These are phyloP conservation scores for Nibea coibor DNA, from an alignment of 2,113 vertebrate genomes.

Conservation along the genomic window DNA sequence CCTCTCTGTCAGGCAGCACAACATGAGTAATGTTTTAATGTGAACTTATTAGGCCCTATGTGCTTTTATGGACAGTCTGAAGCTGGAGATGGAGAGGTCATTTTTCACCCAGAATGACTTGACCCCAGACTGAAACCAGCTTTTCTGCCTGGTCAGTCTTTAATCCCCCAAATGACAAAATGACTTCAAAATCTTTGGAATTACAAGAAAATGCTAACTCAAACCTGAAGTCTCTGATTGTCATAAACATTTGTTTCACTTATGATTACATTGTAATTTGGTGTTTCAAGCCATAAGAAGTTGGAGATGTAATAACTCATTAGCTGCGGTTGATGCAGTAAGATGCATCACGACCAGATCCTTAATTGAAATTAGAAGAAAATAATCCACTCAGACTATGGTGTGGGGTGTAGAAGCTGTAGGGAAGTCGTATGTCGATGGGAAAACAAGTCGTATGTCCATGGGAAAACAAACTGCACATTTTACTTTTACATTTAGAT, in stretches of 20 bases:
- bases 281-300: background rate
- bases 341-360: too few species aligned
- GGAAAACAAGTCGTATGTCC: too few species aligned
- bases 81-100: slow-evolving; percentile 34
- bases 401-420: too few species aligned
- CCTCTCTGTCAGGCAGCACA: slow-evolving; percentile 54
- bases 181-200: background rate
- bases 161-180: slow-evolving; percentile 8
- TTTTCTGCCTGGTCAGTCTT: slow-evolving; percentile 26
- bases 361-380: too few species aligned
- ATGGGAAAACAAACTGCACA: too few species aligned
- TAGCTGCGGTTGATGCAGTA: background rate
- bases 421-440: too few species aligned
- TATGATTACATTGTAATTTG: background rate
- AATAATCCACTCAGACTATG: too few species aligned
- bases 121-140: slow-evolving; percentile 45
- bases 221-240: background rate
- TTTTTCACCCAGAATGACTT: slow-evolving; percentile 32
- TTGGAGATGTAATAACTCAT: background rate
- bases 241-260: background rate
- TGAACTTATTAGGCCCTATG: slow-evolving; percentile 43
- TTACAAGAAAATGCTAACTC: background rate
- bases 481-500: too few species aligned
- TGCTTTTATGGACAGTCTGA: slow-evolving; percentile 42
- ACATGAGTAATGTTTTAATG: slow-evolving; percentile 73